A percentile compares a stretch with the other conserved stretches of the same genome.
Conservation (phyloP, 2,888 invertebrate genomes). For the Ernsta delagoae region DNA sequence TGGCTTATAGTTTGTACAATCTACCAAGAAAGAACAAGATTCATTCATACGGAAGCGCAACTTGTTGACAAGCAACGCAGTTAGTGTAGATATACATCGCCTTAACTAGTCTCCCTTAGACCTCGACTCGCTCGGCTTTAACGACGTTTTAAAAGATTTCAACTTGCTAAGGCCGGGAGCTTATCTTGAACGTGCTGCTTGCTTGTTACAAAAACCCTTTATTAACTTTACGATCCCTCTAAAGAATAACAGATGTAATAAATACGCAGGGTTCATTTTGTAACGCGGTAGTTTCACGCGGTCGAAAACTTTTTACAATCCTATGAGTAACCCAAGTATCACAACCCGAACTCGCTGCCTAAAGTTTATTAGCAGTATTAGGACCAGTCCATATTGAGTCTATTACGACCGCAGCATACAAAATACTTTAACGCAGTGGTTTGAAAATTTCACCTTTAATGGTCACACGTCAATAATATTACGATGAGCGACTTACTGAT, state of each 20-base stretch:
- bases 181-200: slow-evolving; percentile 77
- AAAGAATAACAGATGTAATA: slow-evolving; percentile 81
- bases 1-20: background rate
- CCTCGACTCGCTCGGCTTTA: slow-evolving; percentile 78
- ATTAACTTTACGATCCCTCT: slow-evolving; percentile 81
- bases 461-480: background rate
- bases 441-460: background rate
- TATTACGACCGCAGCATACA: background rate
- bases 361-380: slow-evolving; percentile 15
- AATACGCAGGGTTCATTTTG: slow-evolving; percentile 75
- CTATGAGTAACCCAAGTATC: slow-evolving; percentile 44
- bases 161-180: slow-evolving; percentile 68
- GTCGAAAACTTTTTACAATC: slow-evolving; percentile 67
- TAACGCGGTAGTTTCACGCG: slow-evolving; percentile 65
- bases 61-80: background rate
- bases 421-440: background rate
- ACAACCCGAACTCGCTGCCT: slow-evolving; percentile 35
- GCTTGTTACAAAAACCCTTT: slow-evolving; percentile 81
- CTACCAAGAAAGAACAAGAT: background rate
- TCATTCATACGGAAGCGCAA: background rate
- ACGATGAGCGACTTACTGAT: background rate
- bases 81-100: background rate
- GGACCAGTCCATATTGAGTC: slow-evolving; percentile 12
- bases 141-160: slow-evolving; percentile 84
- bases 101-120: slow-evolving; percentile 53